Conservation (phyloP, 2,888 invertebrate genomes). For the Lydus trimaculatus region DNA sequence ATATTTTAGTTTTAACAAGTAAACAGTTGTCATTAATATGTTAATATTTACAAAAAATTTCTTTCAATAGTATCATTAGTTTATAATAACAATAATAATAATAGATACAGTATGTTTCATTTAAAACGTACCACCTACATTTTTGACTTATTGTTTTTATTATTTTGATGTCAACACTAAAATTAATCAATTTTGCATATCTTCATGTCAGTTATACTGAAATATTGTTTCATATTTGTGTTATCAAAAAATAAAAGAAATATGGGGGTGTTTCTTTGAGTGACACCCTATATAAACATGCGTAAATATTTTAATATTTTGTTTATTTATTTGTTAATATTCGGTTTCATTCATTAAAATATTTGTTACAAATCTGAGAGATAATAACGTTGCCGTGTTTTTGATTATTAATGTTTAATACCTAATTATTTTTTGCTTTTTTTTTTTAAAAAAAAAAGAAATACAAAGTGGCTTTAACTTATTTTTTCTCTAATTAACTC, state of each 20-base stretch:
- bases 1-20: conserved; percentile 5
- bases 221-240: background rate
- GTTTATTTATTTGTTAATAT: background rate
- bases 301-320: background rate
- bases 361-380: background rate
- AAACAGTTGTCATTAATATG: background rate
- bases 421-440: too few species aligned
- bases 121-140: background rate
- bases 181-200: background rate
- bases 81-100: conserved; percentile 3
- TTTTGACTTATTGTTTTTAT: background rate
- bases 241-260: too few species aligned
- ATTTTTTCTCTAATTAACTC: too few species aligned
- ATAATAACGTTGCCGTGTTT: too few species aligned
- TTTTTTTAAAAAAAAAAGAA: too few species aligned
- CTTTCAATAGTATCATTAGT: background rate
- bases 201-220: too few species aligned
- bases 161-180: background rate
- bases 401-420: too few species aligned
- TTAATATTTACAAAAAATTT: conserved; percentile 7
- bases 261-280: background rate
- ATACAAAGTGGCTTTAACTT: too few species aligned
- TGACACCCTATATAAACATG: background rate
- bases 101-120: background rate
- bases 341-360: background rate